Percentiles rank a stretch among this genome's conserved stretches.
Evolutionary conservation across 2,888 invertebrate species (phyloP).

Genomic region (Chrysina gloriosa): DNA sequence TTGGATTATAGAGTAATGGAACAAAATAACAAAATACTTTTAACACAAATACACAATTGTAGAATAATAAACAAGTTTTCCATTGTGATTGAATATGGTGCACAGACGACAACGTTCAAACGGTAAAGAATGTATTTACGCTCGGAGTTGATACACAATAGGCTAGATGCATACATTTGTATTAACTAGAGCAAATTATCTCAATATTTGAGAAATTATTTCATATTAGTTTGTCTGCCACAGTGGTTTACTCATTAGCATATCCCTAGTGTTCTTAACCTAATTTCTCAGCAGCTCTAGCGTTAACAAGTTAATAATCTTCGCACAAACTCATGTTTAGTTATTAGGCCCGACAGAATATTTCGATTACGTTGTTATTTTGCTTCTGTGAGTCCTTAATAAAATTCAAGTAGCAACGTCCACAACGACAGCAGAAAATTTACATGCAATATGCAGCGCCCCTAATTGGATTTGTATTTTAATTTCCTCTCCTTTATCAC

Average conservation of each 20-base stretch:
- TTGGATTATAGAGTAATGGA: too few relatives aligned
- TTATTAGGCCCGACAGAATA: not conserved
- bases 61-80: too few relatives aligned
- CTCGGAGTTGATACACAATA: too few relatives aligned
- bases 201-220: too few relatives aligned
- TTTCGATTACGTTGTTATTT: constrained; percentile 4
- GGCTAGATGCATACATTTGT: too few relatives aligned
- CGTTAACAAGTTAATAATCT: constrained; percentile 4
- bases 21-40: too few relatives aligned
- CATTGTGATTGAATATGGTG: too few relatives aligned
- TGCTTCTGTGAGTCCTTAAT: constrained; percentile 5
- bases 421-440: constrained; percentile 2
- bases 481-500: constrained; percentile 5
- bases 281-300: not conserved
- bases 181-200: too few relatives aligned
- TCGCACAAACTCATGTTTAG: constrained; percentile 1
- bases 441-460: constrained; percentile 19
- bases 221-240: not conserved
- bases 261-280: not conserved
- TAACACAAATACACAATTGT: too few relatives aligned
- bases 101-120: too few relatives aligned
- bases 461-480: constrained; percentile 19
- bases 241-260: not conserved
- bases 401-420: constrained; percentile 8
- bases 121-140: too few relatives aligned